Base-by-base conservation (phyloP, 2,113 vertebrate species). In the Sciurus niger region DNA sequence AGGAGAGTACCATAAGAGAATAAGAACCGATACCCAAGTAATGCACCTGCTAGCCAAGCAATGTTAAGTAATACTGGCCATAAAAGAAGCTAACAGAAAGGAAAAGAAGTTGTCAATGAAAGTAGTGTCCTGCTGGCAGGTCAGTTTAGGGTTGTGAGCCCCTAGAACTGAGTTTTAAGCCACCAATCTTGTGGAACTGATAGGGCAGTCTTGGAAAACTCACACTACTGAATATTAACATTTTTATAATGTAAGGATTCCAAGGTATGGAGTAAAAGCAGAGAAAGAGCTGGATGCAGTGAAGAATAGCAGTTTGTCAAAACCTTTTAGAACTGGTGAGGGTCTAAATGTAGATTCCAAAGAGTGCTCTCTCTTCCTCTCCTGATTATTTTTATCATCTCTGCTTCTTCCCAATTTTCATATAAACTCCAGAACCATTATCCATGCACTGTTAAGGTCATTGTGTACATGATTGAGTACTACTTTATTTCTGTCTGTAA, bases 41-140 rank as follows among this genome's bases (percentile, higher is more conserved):
- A 32, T 22, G 6, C 2, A 2, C 20, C 24, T 32, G 10, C 8
- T 46, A 25, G 12, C 1, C 68, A 67, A 53, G 28, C 25, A n/a
- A 25, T 25, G 9, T 0, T 4, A 30, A 16, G 2, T 2, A 0
- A n/a, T 7, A n/a, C 0, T 53, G 37, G 4, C 16, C 40, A n/a
- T 30, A 18, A 1, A 0, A 11, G n/a, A 73, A 63, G 8, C 4
- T 63, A 84, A 86, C 30, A 30, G 16, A 55, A 73, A 28, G 32
- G 16, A 51, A 34, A 3, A 20, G 7, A 48, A 20, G 10, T 7
- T 58, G 16, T 60, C 20, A 13, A 2, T 46, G 16, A 83, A 6
- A 72, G 14, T 8, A 53, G 22, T 60, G 4, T 18, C 18, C 16
- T 37, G 17, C 25, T 24, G 24, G 28, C 9, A 25, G 6, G 1